Conservation (phyloP, 2,888 invertebrate species). For the Ectemnius cavifrons region DNA sequence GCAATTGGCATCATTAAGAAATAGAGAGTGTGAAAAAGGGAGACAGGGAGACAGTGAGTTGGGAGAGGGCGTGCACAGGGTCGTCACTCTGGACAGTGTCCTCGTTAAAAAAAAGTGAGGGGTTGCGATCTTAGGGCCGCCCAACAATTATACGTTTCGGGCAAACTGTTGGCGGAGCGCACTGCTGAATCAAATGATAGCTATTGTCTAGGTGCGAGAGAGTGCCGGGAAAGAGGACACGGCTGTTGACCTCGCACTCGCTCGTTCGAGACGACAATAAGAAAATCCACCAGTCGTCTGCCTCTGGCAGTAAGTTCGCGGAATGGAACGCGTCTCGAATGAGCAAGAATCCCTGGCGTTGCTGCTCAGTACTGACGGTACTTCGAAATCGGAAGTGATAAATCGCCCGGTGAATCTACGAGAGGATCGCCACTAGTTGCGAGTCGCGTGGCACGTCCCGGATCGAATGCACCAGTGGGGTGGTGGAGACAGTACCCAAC, state of each 20-base stretch:
- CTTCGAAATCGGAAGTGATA: slow-evolving; percentile 51
- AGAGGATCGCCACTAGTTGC: slow-evolving; percentile 3
- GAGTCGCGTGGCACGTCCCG: slow-evolving; percentile 17
- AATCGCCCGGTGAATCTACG: slow-evolving; percentile 35
- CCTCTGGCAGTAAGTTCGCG: slow-evolving; percentile 24
- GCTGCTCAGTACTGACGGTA: background rate
- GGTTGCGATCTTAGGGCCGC: background rate
- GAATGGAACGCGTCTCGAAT: slow-evolving; percentile 48
- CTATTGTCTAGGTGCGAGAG: slow-evolving; percentile 7
- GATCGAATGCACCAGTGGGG: slow-evolving; percentile 6
- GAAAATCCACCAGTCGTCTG: slow-evolving; percentile 24
- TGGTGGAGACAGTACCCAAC: background rate
- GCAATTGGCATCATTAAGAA: slow-evolving; percentile 5
- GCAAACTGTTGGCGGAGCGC: background rate
- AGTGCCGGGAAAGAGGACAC: slow-evolving; percentile 7
- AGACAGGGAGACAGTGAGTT: too few relatives aligned
- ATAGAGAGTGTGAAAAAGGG: background rate
- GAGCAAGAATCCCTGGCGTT: slow-evolving; percentile 17
- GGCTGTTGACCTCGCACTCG: slow-evolving; percentile 47
- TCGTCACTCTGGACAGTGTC: slow-evolving; percentile 2
- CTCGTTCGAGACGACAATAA: slow-evolving; percentile 42
- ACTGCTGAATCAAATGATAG: slow-evolving; percentile 2
- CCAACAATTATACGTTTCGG: slow-evolving; percentile 1
- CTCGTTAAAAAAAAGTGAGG: slow-evolving; percentile 6
- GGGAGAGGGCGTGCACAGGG: background rate